These are phyloP conservation scores for Scalopus aquaticus DNA, from an alignment of 2,113 vertebrate species.

Conservation along the genomic window DNA sequence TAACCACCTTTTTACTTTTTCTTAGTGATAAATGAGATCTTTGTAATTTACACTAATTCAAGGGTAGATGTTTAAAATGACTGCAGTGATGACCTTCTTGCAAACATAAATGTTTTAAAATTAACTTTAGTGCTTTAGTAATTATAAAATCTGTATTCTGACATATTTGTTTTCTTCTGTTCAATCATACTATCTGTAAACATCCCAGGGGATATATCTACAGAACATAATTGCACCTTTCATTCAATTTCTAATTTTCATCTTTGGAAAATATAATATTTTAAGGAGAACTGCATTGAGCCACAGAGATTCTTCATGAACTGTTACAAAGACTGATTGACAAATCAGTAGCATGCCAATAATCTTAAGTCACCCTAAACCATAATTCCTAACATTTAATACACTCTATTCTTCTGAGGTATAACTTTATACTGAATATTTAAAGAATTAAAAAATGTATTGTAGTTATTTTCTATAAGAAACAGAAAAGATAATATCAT, in stretches of 20 bases:
- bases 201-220: not conserved
- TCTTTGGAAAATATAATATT: slow-evolving; percentile 60
- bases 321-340: slow-evolving; percentile 58
- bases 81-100: not conserved
- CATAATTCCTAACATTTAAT: slow-evolving; percentile 16
- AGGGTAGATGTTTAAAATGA: slow-evolving; percentile 33
- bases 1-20: slow-evolving; percentile 46
- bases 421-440: slow-evolving; percentile 3
- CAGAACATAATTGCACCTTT: not conserved
- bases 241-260: slow-evolving; percentile 55
- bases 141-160: slow-evolving; percentile 41
- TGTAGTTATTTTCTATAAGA: not conserved
- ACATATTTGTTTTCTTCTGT: not conserved
- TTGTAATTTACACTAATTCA: slow-evolving; percentile 62
- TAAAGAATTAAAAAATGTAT: not conserved
- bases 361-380: slow-evolving; percentile 52
- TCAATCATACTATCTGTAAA: not conserved
- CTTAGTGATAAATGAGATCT: slow-evolving; percentile 48
- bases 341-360: slow-evolving; percentile 25
- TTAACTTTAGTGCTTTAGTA: slow-evolving; percentile 32
- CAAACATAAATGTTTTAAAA: slow-evolving; percentile 42
- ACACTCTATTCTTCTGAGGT: not conserved
- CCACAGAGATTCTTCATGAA: slow-evolving; percentile 8
- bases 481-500: not conserved
- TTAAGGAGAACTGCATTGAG: slow-evolving; percentile 28